Evolutionary conservation across 2,113 vertebrate species (phyloP).

Genomic region (Bos indicus): DNA sequence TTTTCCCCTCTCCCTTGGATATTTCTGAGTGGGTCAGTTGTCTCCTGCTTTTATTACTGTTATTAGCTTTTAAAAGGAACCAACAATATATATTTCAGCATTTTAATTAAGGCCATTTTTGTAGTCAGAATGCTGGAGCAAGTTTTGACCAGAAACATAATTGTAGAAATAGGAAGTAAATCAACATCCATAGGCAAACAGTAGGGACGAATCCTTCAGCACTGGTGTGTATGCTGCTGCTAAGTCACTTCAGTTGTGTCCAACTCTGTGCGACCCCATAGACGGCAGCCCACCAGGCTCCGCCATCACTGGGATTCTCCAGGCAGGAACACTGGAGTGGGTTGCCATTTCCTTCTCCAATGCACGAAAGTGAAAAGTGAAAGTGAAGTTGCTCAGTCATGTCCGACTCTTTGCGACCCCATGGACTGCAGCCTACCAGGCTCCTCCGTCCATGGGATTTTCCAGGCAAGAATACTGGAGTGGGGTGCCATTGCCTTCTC

Average conservation of each 20-base stretch:
- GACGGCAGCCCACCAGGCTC: too few relatives aligned
- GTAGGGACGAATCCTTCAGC: not conserved
- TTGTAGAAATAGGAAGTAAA: constrained; percentile 1
- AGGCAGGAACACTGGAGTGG: too few relatives aligned
- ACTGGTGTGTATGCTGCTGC: not conserved
- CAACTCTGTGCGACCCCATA: not conserved
- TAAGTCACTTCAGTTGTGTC: not conserved
- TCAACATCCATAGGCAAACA: not conserved
- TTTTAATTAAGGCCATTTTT: constrained; percentile 30
- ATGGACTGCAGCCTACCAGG: too few relatives aligned
- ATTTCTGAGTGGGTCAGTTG: not conserved
- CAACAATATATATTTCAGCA: not conserved
- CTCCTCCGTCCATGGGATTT: too few relatives aligned
- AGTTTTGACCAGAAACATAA: not conserved
- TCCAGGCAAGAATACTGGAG: too few relatives aligned
- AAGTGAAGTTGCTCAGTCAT: too few relatives aligned
- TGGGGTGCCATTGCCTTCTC: too few relatives aligned
- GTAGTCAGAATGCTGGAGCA: constrained; percentile 3
- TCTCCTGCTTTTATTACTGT: constrained; percentile 7
- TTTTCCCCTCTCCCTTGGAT: not conserved
- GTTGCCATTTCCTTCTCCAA: too few relatives aligned
- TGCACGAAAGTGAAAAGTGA: too few relatives aligned
- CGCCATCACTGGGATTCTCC: too few relatives aligned
- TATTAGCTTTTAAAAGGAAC: constrained; percentile 1
- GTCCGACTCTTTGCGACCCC: too few relatives aligned